A percentile compares a stretch with the other conserved stretches of the same genome.
phyloP scores from a whole-genome alignment of 2,888 invertebrate genomes.

The Megastigmus dorsalis region DNA sequence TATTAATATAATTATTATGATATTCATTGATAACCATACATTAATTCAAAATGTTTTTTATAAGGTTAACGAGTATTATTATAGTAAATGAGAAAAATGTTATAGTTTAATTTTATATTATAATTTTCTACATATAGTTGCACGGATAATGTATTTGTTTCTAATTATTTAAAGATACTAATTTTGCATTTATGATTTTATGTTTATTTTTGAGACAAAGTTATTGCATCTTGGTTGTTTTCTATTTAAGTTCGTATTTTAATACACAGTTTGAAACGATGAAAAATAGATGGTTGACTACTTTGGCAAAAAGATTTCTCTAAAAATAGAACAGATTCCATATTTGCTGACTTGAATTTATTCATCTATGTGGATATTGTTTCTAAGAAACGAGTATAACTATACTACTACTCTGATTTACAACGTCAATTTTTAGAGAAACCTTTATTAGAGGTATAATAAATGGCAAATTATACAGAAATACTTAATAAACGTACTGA shows the following conservation, averaged over 20 bases:
- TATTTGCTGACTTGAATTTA: too few relatives aligned
- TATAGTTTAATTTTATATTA: background rate
- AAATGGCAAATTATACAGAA: conserved; percentile 49
- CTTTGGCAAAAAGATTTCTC: conserved; percentile 51
- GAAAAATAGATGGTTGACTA: conserved; percentile 38
- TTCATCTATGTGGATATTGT: background rate
- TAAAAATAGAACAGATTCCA: too few relatives aligned
- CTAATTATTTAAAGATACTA: background rate
- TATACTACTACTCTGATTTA: background rate
- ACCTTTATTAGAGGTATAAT: conserved; percentile 42
- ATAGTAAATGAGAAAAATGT: too few relatives aligned
- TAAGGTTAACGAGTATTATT: too few relatives aligned
- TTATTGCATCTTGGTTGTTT: conserved; percentile 35
- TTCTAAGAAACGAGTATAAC: background rate
- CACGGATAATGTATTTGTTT: background rate
- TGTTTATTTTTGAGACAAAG: background rate
- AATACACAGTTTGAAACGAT: conserved; percentile 28
- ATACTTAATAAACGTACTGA: background rate
- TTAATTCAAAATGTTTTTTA: too few relatives aligned
- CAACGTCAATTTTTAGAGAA: conserved; percentile 34
- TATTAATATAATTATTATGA: conserved; percentile 11
- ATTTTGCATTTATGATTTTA: background rate
- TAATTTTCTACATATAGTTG: background rate
- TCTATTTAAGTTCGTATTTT: conserved; percentile 6
- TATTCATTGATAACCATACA: too few relatives aligned